Evolutionary conservation across 2,113 vertebrate species (phyloP).

Genomic region (Mus spicilegus): DNA sequence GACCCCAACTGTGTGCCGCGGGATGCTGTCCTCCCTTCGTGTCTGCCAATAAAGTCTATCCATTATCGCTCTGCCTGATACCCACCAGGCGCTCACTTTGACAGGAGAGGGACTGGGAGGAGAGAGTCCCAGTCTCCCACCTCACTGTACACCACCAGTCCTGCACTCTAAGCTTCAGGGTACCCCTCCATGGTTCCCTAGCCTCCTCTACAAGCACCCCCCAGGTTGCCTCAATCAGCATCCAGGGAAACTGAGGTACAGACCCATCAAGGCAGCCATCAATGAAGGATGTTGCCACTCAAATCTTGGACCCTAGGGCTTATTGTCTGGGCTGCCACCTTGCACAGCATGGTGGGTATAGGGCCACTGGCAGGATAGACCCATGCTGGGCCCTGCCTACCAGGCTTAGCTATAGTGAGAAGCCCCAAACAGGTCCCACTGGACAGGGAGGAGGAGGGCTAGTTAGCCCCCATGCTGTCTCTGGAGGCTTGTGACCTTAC

Average conservation of each 20-base stretch:
- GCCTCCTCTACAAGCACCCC: neutral
- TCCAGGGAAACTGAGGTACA: neutral
- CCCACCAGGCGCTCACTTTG: neutral
- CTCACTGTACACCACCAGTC: neutral
- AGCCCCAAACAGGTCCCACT: neutral
- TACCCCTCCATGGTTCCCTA: neutral
- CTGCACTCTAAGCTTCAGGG: neutral
- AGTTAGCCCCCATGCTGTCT: no score
- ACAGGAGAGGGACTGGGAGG: no score
- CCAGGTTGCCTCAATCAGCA: neutral
- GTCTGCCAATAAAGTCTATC: conserved; percentile 65
- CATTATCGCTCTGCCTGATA: neutral
- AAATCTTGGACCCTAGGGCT: neutral
- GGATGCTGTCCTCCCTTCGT: no score
- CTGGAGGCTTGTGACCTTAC: neutral
- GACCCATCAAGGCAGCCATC: neutral
- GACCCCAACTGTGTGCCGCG: neutral
- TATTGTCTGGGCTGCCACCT: neutral
- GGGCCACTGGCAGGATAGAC: neutral
- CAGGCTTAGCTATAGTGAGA: no score
- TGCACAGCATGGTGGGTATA: neutral
- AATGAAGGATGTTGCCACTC: neutral
- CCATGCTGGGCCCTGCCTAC: neutral
- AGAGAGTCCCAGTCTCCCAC: no score
- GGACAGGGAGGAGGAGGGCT: neutral